Base-by-base conservation (phyloP, 1,140 invertebrate species). In the Sinella curviseta region DNA sequence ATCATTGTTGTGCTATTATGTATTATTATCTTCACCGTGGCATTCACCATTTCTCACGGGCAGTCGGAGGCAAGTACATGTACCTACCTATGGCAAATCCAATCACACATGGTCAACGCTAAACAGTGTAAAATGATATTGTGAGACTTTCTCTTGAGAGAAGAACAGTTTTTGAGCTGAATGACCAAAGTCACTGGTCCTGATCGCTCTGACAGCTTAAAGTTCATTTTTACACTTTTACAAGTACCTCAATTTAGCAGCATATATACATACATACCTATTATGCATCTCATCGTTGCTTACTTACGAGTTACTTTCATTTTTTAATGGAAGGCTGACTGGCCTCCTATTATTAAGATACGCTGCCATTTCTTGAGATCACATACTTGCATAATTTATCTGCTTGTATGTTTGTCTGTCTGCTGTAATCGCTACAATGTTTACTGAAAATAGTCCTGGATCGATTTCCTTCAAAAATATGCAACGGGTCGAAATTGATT, bases 11-110 rank as follows among this genome's bases (percentile, higher is more conserved):
- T 60, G n/a, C 24, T 4, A 14, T 60, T n/a, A n/a, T n/a, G n/a
- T n/a, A n/a, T n/a, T n/a, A n/a, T n/a, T n/a, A n/a, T n/a, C 24
- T 60, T 60, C 24, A 17, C 55, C 12, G 12, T 60, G 55, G 55
- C 55, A 60, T 60, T 60, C 55, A 60, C 55, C 55, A 60, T 60
- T 60, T 60, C 55, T 60, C 55, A 60, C 55, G 55, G 55, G 24
- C 55, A 60, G 55, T n/a, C 55, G 55, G 55, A 60, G 55, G n/a
- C n/a, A n/a, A n/a, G n/a, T n/a, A n/a, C n/a, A n/a, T n/a, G n/a
- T n/a, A n/a, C n/a, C n/a, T n/a, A n/a, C n/a, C n/a, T n/a, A n/a
- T n/a, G n/a, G n/a, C n/a, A n/a, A n/a, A n/a, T n/a, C n/a, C n/a
- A n/a, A n/a, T n/a, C n/a, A 60, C n/a, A 60, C 55, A 60, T 24